Conservation (phyloP, 2,888 invertebrate species). For the Galerucella pusilla region DNA sequence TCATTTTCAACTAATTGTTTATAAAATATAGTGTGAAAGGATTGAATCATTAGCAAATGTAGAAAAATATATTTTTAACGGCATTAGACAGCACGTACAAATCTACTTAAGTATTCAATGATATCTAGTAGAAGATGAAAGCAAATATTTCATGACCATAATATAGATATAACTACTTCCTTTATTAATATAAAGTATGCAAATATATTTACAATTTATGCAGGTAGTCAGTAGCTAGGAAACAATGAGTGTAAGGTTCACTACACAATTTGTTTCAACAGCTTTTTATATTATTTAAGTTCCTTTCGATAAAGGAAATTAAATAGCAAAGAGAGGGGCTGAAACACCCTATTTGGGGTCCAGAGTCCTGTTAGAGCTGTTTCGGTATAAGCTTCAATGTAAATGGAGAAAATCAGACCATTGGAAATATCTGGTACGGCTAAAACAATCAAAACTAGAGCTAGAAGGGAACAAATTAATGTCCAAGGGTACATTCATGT, state of each 20-base stretch:
- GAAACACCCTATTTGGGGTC: too few species aligned
- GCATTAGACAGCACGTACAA: conserved; percentile 22
- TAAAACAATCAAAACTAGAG: too few species aligned
- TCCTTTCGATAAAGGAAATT: not conserved
- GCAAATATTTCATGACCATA: conserved; percentile 22
- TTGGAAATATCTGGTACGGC: too few species aligned
- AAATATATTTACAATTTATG: conserved; percentile 13
- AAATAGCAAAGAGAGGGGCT: too few species aligned
- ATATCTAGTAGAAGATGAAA: conserved; percentile 15
- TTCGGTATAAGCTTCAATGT: too few species aligned
- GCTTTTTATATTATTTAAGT: not conserved
- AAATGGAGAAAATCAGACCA: too few species aligned
- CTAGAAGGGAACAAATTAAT: too few species aligned
- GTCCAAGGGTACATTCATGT: too few species aligned
- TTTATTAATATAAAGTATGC: conserved; percentile 21
- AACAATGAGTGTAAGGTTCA: conserved; percentile 19
- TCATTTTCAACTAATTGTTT: not conserved
- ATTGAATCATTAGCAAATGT: not conserved
- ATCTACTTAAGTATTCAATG: conserved; percentile 24
- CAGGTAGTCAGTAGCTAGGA: conserved; percentile 16
- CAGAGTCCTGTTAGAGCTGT: too few species aligned
- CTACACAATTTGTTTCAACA: conserved; percentile 17
- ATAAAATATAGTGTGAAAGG: not conserved
- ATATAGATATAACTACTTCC: conserved; percentile 27
- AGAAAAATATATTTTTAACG: conserved; percentile 33